These are phyloP conservation scores for Apis laboriosa DNA, from an alignment of 1,140 invertebrate species.

Conservation along the genomic window DNA sequence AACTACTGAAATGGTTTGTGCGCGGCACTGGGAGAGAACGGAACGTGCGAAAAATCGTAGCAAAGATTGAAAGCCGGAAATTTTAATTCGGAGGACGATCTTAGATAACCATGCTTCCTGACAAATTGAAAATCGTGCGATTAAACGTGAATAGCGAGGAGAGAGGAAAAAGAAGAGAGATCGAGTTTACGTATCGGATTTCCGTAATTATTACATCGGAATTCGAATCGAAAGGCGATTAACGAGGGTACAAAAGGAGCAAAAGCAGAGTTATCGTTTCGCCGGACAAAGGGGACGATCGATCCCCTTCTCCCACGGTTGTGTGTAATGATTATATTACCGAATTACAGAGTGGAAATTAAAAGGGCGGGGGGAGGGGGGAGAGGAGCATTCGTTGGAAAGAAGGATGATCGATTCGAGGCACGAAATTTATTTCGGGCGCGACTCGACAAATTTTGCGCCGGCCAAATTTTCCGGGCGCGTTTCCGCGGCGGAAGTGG, in stretches of 20 bases:
- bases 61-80: too few species aligned
- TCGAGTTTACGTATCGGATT: too few species aligned
- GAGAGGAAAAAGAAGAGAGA: too few species aligned
- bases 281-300: neutral
- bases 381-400: neutral
- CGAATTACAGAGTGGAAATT: neutral
- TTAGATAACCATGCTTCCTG: too few species aligned
- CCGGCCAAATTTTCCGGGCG: slow-evolving; percentile 29
- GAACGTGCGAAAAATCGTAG: too few species aligned
- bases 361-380: neutral
- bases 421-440: slow-evolving; percentile 6
- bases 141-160: too few species aligned
- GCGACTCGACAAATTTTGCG: slow-evolving; percentile 19
- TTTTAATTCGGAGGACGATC: too few species aligned
- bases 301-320: neutral
- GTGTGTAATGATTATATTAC: neutral
- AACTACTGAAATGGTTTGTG: too few species aligned
- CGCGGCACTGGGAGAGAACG: too few species aligned
- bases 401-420: slow-evolving; percentile 11
- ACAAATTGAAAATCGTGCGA: too few species aligned
- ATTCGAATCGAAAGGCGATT: neutral
- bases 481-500: neutral
- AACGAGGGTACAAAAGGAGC: neutral
- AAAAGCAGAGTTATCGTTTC: neutral
- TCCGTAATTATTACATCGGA: neutral